Evolutionary conservation across 2,888 invertebrate genomes (phyloP), one percentile per base, ranked within the genome.

Genomic region (Acleris emargana): DNA sequence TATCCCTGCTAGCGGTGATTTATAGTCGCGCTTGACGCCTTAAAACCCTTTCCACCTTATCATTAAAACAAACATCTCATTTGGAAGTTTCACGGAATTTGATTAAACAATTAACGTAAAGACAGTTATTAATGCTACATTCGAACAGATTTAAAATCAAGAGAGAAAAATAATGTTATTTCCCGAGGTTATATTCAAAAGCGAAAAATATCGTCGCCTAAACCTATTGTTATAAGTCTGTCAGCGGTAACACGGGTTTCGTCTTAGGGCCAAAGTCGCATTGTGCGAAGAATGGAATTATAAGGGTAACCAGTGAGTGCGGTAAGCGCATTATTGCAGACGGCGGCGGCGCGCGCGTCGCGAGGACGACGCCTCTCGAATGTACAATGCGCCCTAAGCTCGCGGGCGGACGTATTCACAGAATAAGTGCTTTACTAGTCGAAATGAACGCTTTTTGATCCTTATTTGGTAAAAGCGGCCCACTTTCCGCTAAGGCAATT

Each of bases 311-410:
- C 76, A 83, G 80, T 79, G 79, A 82, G 84, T 79, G 81, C 80
- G 83, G 79, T 89, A 90, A 90, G 89, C 87, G 90, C 86, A 90
- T 90, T 91, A 91, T 84, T 85, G 87, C 86, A 83, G 79, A 72
- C 68, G 73, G 76, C 68, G 79, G 72, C 68, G 73, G 76, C 68
- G 73, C 76, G 79, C 78, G 73, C 76, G 71, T 78, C 79, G 80
- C 75, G 77, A 77, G 71, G 73, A 74, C 78, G 80, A 88, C 86
- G 87, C 81, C 76, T 73, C 78, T 79, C 84, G 89, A 85, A 89
- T 89, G 80, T 89, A 88, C 88, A 89, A 90, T 89, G 83, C 77
- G 81, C 77, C 76, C 81, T 88, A 86, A 88, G 87, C 87, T 86
- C 81, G 74, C 76, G 72, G 77, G 80, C 82, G 82, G 78, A 79